These are phyloP conservation scores for Trichogramma pretiosum DNA, from an alignment of 1,140 invertebrate species.

Conservation along the genomic window DNA sequence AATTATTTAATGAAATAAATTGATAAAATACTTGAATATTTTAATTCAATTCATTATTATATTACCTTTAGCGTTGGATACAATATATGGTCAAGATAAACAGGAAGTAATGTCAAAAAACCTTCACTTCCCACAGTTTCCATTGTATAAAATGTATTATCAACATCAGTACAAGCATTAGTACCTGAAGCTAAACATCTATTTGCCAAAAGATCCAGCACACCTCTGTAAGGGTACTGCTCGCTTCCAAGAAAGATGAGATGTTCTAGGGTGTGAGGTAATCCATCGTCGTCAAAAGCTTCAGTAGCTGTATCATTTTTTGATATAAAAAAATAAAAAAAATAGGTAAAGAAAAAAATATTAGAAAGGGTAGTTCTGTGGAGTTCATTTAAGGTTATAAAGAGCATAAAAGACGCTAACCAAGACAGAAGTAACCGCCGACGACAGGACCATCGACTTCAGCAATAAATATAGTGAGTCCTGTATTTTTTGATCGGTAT, in stretches of 20 bases:
- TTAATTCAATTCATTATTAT: constrained; percentile 10
- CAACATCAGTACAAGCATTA: constrained; percentile 76
- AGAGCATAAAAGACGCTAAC: constrained; percentile 46
- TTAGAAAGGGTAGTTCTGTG: too few relatives aligned
- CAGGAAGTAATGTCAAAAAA: constrained; percentile 78
- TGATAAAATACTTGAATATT: constrained; percentile 8
- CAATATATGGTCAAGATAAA: constrained; percentile 85
- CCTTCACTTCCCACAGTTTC: constrained; percentile 78
- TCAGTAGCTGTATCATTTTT: constrained; percentile 70
- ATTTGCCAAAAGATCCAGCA: constrained; percentile 80
- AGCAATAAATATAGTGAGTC: constrained; percentile 69
- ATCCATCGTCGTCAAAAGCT: constrained; percentile 81
- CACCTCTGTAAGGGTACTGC: constrained; percentile 82
- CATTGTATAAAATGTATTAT: constrained; percentile 85
- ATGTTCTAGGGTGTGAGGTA: constrained; percentile 89
- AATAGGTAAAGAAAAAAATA: background rate
- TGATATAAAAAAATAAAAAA: constrained; percentile 2
- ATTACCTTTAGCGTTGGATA: constrained; percentile 70
- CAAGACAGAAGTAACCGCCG: constrained; percentile 75
- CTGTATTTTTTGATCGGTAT: constrained; percentile 70
- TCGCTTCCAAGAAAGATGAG: constrained; percentile 85
- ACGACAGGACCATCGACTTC: constrained; percentile 80
- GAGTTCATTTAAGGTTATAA: constrained; percentile 17
- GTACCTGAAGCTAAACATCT: constrained; percentile 82
- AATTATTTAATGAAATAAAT: constrained; percentile 15